Evolutionary conservation across 2,113 vertebrate genomes (phyloP).

Genomic region (Colius striatus): DNA sequence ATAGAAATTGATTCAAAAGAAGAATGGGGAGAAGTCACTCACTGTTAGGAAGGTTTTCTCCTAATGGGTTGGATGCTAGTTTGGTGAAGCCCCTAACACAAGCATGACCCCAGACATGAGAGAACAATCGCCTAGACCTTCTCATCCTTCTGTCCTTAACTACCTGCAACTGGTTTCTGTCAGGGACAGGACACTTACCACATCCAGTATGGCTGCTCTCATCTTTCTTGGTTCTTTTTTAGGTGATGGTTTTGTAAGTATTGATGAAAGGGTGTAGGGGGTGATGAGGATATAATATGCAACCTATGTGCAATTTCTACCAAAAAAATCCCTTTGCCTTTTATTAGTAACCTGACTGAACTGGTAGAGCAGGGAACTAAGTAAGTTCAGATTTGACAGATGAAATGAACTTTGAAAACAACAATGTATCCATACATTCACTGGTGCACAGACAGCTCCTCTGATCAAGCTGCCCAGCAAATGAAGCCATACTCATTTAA

Average conservation of each 20-base stretch:
- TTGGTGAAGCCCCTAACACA: background rate
- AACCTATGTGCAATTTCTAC: background rate
- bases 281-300: background rate
- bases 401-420: slow-evolving; percentile 47
- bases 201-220: background rate
- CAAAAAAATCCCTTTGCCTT: background rate
- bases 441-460: background rate
- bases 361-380: slow-evolving; percentile 18
- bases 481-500: slow-evolving; percentile 39
- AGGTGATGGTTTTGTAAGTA: background rate
- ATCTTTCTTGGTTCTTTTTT: background rate
- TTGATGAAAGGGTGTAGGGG: accelerated
- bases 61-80: background rate
- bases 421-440: background rate
- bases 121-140: background rate
- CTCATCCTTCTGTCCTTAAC: background rate
- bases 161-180: background rate
- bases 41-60: background rate
- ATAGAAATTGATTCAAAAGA: background rate
- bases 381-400: slow-evolving; percentile 19
- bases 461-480: slow-evolving; percentile 39
- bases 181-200: background rate
- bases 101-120: background rate
- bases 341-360: slow-evolving; percentile 33
- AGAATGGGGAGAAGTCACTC: background rate